These are phyloP conservation scores for Echinops telfairi DNA, from an alignment of 2,113 vertebrate genomes.

Conservation along the genomic window DNA sequence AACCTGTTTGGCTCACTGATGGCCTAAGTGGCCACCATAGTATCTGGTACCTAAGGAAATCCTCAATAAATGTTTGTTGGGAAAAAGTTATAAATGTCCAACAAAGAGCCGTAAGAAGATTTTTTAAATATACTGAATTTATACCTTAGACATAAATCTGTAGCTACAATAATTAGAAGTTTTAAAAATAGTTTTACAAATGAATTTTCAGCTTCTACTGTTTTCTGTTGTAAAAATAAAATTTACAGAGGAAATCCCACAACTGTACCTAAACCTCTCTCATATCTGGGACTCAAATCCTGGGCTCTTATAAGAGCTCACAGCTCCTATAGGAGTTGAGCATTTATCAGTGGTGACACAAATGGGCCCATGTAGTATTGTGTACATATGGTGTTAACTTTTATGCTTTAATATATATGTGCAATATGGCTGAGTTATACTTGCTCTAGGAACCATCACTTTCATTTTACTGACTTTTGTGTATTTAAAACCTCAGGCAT, in stretches of 20 bases:
- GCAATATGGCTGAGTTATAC: slow-evolving; percentile 77
- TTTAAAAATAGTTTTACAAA: slow-evolving; percentile 45
- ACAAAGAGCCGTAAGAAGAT: neutral
- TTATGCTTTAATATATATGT: slow-evolving; percentile 81
- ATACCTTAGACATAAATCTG: neutral
- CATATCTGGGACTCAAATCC: slow-evolving; percentile 70
- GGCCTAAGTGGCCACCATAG: neutral
- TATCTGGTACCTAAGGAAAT: neutral
- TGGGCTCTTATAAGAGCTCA: slow-evolving; percentile 65
- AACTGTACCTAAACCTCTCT: slow-evolving; percentile 65
- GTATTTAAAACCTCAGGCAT: slow-evolving; percentile 79
- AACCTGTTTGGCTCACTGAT: neutral
- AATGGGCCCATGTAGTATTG: slow-evolving; percentile 72
- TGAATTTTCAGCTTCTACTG: slow-evolving; percentile 48
- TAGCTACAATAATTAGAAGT: slow-evolving; percentile 48
- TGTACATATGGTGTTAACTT: slow-evolving; percentile 82
- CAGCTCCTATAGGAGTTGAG: slow-evolving; percentile 72
- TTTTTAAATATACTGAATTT: neutral
- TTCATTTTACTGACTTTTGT: slow-evolving; percentile 80
- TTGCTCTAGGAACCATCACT: slow-evolving; percentile 80
- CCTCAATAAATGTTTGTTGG: slow-evolving; percentile 40
- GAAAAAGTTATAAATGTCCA: slow-evolving; percentile 22
- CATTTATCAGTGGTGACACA: slow-evolving; percentile 79
- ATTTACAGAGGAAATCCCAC: slow-evolving; percentile 72
- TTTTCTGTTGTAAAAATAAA: slow-evolving; percentile 68